Percentiles rank a stretch among this genome's conserved stretches.
These are phyloP conservation scores for Parnassius glacialis DNA, from an alignment of 2,888 invertebrate genomes.

Conservation along the genomic window DNA sequence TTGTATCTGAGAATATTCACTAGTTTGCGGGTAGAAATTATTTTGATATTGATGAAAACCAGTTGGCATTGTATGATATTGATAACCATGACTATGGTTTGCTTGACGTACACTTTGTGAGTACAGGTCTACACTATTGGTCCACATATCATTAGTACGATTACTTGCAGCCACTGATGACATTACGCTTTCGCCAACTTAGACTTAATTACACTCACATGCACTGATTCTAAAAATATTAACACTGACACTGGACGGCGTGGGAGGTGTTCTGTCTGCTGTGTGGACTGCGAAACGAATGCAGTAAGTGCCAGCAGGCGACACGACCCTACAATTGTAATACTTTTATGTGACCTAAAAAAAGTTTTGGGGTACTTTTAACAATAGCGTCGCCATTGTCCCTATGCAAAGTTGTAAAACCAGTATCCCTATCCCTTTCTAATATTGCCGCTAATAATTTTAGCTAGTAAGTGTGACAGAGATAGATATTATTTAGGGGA, in stretches of 20 bases:
- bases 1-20: slow-evolving; percentile 49
- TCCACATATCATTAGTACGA: slow-evolving; percentile 71
- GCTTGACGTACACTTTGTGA: slow-evolving; percentile 52
- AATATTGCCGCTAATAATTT: slow-evolving; percentile 29
- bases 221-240: slow-evolving; percentile 44
- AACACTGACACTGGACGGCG: slow-evolving; percentile 55
- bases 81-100: slow-evolving; percentile 54
- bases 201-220: slow-evolving; percentile 45
- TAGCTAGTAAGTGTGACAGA: slow-evolving; percentile 42
- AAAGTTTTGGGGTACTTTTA: slow-evolving; percentile 77
- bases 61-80: slow-evolving; percentile 46
- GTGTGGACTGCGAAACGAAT: slow-evolving; percentile 75
- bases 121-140: slow-evolving; percentile 57
- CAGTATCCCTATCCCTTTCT: slow-evolving; percentile 55
- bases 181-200: slow-evolving; percentile 42
- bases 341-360: slow-evolving; percentile 80
- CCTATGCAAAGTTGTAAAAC: slow-evolving; percentile 72
- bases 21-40: slow-evolving; percentile 50
- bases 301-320: slow-evolving; percentile 68
- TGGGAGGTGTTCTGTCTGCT: slow-evolving; percentile 66
- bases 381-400: slow-evolving; percentile 78
- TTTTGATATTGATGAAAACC: slow-evolving; percentile 57
- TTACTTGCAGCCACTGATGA: slow-evolving; percentile 61
- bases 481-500: slow-evolving; percentile 56
- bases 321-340: slow-evolving; percentile 77